Evolutionary conservation across 2,797 vertebrate genomes (phyloP).

Genomic region (Lemur catta): DNA sequence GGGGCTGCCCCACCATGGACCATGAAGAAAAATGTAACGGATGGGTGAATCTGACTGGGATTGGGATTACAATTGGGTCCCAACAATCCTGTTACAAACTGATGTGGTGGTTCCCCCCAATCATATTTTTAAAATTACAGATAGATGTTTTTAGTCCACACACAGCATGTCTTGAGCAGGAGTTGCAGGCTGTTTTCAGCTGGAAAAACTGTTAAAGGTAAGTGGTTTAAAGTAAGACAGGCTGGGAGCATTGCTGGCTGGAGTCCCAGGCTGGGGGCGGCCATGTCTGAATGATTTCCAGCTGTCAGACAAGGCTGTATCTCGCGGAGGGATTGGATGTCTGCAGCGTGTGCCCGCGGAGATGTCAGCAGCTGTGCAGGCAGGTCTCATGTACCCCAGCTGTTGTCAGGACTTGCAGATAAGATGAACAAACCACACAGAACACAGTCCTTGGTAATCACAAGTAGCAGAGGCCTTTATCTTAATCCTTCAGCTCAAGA

Average conservation of each 20-base stretch:
- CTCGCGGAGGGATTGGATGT: not conserved
- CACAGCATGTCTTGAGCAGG: not conserved
- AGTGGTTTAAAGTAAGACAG: not conserved
- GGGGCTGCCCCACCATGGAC: not conserved
- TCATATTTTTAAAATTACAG: not conserved
- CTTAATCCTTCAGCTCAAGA: not conserved
- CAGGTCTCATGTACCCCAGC: not conserved
- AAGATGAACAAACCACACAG: not conserved
- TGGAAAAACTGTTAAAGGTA: not conserved
- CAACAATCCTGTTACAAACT: not conserved
- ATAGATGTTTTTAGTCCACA: not conserved
- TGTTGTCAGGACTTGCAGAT: not conserved
- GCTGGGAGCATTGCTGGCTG: not conserved
- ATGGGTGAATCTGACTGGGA: not conserved
- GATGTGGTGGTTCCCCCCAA: not conserved
- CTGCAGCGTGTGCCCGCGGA: not conserved
- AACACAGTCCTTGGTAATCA: not conserved
- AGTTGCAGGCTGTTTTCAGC: not conserved
- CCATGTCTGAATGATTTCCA: not conserved
- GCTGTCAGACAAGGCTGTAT: not conserved
- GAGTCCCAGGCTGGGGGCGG: not conserved
- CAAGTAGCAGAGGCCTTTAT: not conserved
- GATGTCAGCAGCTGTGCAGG: not conserved
- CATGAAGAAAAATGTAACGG: not conserved
- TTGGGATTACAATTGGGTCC: not conserved